phyloP scores from a whole-genome alignment of 2,113 vertebrate species.

The Mandrillus leucophaeus region DNA sequence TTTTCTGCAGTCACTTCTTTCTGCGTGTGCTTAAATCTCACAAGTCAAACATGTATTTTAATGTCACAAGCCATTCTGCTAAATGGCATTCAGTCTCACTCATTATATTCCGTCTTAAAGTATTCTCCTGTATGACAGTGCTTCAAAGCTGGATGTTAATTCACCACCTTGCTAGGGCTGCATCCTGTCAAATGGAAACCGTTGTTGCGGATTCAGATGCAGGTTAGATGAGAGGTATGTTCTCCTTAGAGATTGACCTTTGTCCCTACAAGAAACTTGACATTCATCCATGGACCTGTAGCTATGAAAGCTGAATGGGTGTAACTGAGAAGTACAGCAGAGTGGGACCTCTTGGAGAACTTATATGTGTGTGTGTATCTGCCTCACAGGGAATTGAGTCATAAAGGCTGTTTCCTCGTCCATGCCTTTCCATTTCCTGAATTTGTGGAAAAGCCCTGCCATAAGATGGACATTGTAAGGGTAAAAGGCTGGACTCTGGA shows the following conservation, averaged over 20 bases:
- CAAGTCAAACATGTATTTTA: constrained; percentile 60
- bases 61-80: constrained; percentile 63
- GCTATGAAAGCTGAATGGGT: neutral
- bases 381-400: neutral
- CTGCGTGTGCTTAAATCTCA: neutral
- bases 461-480: neutral
- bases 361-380: neutral
- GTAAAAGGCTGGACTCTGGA: neutral
- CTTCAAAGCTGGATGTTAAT: constrained; percentile 16
- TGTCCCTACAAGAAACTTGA: neutral
- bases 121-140: neutral
- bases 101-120: constrained; percentile 37
- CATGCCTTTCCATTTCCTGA: neutral
- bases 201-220: neutral
- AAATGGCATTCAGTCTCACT: constrained; percentile 52
- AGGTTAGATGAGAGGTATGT: neutral
- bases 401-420: neutral
- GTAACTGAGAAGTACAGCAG: neutral
- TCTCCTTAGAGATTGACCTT: neutral
- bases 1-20: constrained; percentile 30
- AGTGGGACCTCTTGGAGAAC: neutral
- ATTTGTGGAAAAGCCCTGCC: neutral
- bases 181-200: neutral
- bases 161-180: neutral
- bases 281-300: neutral